Conservation (phyloP, 1,140 invertebrate genomes). For the Apis laboriosa region DNA sequence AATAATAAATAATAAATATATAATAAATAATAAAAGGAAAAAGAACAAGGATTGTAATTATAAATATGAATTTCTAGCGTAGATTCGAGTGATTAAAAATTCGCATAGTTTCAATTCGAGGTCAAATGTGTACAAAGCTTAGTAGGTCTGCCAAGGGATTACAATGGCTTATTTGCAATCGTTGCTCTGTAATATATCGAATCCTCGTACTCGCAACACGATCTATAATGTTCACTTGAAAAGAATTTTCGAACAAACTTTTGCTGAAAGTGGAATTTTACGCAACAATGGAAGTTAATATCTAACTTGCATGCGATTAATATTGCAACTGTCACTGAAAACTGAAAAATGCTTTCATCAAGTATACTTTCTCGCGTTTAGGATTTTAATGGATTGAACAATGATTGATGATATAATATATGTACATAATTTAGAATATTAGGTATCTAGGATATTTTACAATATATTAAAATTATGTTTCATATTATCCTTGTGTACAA, state of each 20-base stretch:
- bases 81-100: conserved; percentile 25
- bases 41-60: not conserved
- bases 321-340: not conserved
- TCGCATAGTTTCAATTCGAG: conserved; percentile 31
- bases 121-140: conserved; percentile 25
- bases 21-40: not conserved
- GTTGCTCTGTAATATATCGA: conserved; percentile 52
- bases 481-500: too few relatives aligned
- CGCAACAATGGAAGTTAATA: not conserved
- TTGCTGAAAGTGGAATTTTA: conserved; percentile 10
- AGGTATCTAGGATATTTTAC: too few relatives aligned
- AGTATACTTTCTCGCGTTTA: not conserved
- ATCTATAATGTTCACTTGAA: conserved; percentile 9
- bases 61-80: not conserved
- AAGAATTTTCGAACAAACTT: conserved; percentile 26
- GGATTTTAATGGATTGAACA: too few relatives aligned
- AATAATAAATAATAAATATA: not conserved
- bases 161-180: conserved; percentile 54
- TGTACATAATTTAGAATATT: too few relatives aligned
- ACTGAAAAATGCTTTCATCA: not conserved
- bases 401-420: not conserved
- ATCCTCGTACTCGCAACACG: conserved; percentile 26
- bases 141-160: conserved; percentile 56
- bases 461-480: too few relatives aligned
- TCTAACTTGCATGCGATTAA: not conserved